Conservation (phyloP, 2,888 invertebrate genomes). For the Eupithecia pulchellata region DNA sequence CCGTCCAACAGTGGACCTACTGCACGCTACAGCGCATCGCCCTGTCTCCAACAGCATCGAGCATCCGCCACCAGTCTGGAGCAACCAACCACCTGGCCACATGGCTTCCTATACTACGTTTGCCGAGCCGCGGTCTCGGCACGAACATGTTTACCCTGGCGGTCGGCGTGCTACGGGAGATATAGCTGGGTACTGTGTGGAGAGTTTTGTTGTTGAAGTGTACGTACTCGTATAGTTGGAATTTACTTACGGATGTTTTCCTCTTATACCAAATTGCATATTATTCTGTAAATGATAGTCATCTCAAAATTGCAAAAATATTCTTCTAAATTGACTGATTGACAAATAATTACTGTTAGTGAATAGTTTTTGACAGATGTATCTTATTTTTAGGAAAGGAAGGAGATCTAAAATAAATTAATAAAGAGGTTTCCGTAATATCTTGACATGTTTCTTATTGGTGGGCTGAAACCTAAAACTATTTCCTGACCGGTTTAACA, state of each 20-base stretch:
- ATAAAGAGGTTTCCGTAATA: neutral
- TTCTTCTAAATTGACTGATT: slow-evolving; percentile 15
- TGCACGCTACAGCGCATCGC: too few species aligned
- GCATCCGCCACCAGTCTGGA: too few species aligned
- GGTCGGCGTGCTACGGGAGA: neutral
- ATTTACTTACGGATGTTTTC: slow-evolving; percentile 43
- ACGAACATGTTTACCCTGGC: neutral
- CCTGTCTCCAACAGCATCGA: too few species aligned
- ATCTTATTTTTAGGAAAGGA: neutral
- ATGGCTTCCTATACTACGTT: neutral
- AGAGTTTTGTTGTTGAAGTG: neutral
- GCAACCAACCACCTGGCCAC: too few species aligned
- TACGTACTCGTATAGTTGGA: neutral
- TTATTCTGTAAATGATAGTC: slow-evolving; percentile 44
- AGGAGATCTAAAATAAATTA: neutral
- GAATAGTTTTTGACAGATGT: neutral
- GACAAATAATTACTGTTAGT: neutral
- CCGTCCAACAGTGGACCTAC: too few species aligned
- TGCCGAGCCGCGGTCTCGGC: neutral
- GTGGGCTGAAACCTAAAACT: too few species aligned
- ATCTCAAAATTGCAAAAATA: slow-evolving; percentile 33
- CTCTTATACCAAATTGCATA: slow-evolving; percentile 61
- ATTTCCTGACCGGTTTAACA: too few species aligned
- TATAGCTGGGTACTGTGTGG: neutral
- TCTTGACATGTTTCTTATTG: neutral